Percentiles rank a stretch among this genome's conserved stretches.
Evolutionary conservation across 2,888 invertebrate species (phyloP).

Genomic region (Rhingia rostrata): DNA sequence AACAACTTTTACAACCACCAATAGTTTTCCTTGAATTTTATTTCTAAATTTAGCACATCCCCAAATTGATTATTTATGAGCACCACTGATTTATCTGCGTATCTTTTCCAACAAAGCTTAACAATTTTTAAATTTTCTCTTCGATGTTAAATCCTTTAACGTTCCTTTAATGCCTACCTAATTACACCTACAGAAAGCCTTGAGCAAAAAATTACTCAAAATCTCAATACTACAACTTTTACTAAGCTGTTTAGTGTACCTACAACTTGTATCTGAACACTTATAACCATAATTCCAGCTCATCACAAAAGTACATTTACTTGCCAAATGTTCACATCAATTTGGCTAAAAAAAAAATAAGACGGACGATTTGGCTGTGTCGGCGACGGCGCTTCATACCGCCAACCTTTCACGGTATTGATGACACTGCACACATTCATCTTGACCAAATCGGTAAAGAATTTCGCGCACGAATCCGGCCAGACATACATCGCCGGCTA

Average conservation of each 20-base stretch:
- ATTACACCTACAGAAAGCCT: conserved; percentile 1
- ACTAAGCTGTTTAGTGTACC: background rate
- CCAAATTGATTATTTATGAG: no score
- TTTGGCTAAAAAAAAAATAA: conserved; percentile 59
- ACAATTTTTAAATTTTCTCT: background rate
- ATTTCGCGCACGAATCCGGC: conserved; percentile 56
- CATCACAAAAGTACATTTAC: conserved; percentile 49
- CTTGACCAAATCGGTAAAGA: conserved; percentile 68
- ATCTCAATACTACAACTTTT: conserved; percentile 35
- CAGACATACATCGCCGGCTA: conserved; percentile 10
- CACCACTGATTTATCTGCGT: no score
- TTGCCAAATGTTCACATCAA: conserved; percentile 62
- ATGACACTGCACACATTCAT: conserved; percentile 62
- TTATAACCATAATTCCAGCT: conserved; percentile 46
- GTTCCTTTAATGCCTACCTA: background rate
- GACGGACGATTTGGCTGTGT: conserved; percentile 14
- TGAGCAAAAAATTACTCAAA: background rate
- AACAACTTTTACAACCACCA: no score
- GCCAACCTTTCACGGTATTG: conserved; percentile 21
- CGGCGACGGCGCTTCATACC: conserved; percentile 3
- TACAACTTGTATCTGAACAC: conserved; percentile 16
- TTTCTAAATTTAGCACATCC: no score
- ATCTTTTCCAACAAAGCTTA: no score
- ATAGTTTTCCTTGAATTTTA: no score
- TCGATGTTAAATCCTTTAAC: background rate